A percentile compares a stretch with the other conserved stretches of the same genome.
phyloP scores from a whole-genome alignment of 2,888 invertebrate genomes.

The Drosophila siamana region DNA sequence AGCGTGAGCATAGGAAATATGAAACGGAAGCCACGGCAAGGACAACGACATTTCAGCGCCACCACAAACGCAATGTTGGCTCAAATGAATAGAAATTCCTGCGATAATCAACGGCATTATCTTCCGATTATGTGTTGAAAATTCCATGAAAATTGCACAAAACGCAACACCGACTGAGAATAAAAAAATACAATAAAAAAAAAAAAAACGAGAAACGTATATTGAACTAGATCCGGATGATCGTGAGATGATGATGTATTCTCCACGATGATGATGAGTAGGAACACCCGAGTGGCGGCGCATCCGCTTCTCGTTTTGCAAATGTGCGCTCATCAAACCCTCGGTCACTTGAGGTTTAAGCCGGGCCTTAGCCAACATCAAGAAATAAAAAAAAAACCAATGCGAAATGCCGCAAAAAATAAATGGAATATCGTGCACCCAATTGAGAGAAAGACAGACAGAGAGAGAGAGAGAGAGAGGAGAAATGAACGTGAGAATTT shows the following conservation, averaged over 20 bases:
- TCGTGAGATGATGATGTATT: conserved; percentile 69
- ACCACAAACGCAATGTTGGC: conserved; percentile 41
- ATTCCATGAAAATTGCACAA: conserved; percentile 75
- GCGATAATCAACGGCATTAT: conserved; percentile 77
- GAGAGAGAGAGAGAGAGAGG: conserved; percentile 16
- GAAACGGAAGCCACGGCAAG: conserved; percentile 66
- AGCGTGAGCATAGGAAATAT: conserved; percentile 58
- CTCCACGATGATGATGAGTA: conserved; percentile 9
- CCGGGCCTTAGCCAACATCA: conserved; percentile 69
- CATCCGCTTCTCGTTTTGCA: conserved; percentile 73
- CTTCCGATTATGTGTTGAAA: conserved; percentile 72
- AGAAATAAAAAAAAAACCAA: conserved; percentile 66
- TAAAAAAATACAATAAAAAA: conserved; percentile 42
- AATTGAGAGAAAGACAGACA: conserved; percentile 21
- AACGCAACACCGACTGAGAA: conserved; percentile 52
- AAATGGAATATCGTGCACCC: conserved; percentile 39
- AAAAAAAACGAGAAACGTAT: conserved; percentile 28
- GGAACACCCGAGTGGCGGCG: conserved; percentile 75
- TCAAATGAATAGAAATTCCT: conserved; percentile 62
- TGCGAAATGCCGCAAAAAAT: conserved; percentile 59
- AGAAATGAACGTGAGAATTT: conserved; percentile 69
- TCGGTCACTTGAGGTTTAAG: conserved; percentile 79
- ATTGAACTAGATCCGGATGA: conserved; percentile 80
- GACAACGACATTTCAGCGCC: conserved; percentile 69
- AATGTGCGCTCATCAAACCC: conserved; percentile 68